Evolutionary conservation across 2,113 vertebrate species (phyloP), one percentile per base, ranked within the genome.

Genomic region (Ammodytes dubius): DNA sequence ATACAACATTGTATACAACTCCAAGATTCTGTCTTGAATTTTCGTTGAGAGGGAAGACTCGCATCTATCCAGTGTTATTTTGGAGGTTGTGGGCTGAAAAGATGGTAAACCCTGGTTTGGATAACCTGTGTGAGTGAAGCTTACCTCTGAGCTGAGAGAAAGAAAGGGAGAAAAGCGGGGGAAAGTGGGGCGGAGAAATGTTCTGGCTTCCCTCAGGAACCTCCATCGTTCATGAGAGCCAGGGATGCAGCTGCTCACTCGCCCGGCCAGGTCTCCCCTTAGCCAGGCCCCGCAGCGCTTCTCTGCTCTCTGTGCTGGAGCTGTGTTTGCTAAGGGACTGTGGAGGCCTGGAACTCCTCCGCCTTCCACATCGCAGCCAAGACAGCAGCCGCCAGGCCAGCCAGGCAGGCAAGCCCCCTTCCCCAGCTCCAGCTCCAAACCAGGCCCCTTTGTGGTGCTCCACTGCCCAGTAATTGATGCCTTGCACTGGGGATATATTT

Each of bases 401-500:
- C 43, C 75, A 85, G 66, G 50, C 87, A 87, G 79, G 83, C 89
- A 71, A 86, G 81, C 90, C 92, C 89, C 85, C 83, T 83, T 27
- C 79, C 87, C 73, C 82, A 83, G 63, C 83, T 70, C 59, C 49
- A 70, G 72, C 69, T 74, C 79, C 47, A 79, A 91, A 91, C 93
- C 91, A 91, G 88, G 70, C 83, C 85, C 80, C 83, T 89, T 85
- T 90, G 88, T 88, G 88, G 89, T 87, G 88, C 90, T 93, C 83
- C 80, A 85, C 89, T 95, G 93, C 89, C 88, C 93, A 89, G 91
- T 94, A 95, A 96, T 95, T 95, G 93, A 95, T 91, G 93, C 92
- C 91, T 94, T 94, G 87, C 91, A 92, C 89, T 91, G 84, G 93
- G 94, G 92, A 95, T 95, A 93, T 92, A 92, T 95, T 95, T 95